Base-by-base conservation (phyloP, 2,797 vertebrate species). In the Diplodus puntazzo region DNA sequence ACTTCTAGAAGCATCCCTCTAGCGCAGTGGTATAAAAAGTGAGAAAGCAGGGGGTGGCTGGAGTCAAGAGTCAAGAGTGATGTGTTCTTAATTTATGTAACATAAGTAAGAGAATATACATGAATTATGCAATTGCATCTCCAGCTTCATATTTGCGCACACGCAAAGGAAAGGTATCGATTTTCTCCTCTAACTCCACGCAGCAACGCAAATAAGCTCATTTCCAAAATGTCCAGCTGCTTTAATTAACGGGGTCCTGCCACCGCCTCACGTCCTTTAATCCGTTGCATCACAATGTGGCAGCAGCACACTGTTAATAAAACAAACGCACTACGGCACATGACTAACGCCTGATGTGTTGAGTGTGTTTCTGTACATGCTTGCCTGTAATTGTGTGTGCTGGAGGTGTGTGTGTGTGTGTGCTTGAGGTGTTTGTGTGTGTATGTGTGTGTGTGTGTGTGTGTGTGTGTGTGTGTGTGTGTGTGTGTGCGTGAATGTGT, bases 341-440 rank as follows among this genome's bases (percentile, higher is more conserved):
- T 82, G 81, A 83, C 77, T 78, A 87, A 89, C 88, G 87, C 77
- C 69, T 75, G 3, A 72, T 27, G 87, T 84, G 82, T 89, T 30
- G 21, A 70, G 72, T 77, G 76, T 81, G 77, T 83, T 25, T 70
- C 42, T 62, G 43, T 48, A 60, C 69, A 61, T 20, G 60, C 55
- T 34, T 30, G 68, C 25, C 57, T 84, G 79, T 42, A 17, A 23
- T 8, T 81, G 73, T 89, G 69, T 82, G 77, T 66, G 60, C 60
- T 42, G 4, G 1, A 46, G 70, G 46, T 76, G 69, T 86, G 55
- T 77, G 59, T 65, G 72, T 69, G 54, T 82, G 60, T 64, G 49
- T 71, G 65, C n/a, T n/a, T n/a, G n/a, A n/a, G n/a, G n/a, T n/a
- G n/a, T n/a, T n/a, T 82, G 60, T 64, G 43, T 71, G 65, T 65